Evolutionary conservation across 1,140 invertebrate species (phyloP), one percentile per base, ranked within the genome.

Genomic region (Leptinotarsa defecta): DNA sequence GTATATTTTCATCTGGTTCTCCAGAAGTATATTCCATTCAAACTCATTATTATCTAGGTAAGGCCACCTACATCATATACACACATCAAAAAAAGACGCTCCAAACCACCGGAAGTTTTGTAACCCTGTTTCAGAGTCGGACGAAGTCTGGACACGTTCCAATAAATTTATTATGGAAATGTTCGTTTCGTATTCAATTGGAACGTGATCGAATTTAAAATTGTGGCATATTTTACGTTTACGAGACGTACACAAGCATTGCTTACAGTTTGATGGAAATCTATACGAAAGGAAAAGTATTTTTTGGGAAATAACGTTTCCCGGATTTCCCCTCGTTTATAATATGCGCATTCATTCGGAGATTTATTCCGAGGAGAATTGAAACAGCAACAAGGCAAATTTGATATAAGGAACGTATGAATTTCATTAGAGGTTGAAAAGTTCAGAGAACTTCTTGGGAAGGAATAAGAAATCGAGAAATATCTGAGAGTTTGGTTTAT

Each of bases 191-290:
- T 78, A 83, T 83, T 83, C 82, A 83, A 83, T 83, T 82, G 81
- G 81, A 72, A 83, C 82, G 82, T 83, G 82, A 83, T 83, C 82
- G 77, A 75, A 80, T 83, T 83, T 81, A 83, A 83, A 83, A 83
- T 83, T 74, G 80, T 77, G 79, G 81, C 82, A 83, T 83, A 83
- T 83, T 83, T 83, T 79, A 82, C 79, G 61, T 68, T 69, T 70
- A 72, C 74, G 69, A 77, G 76, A 77, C 75, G 62, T 78, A 73
- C 61, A 73, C 62, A 73, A 65, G 76, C 73, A 71, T 69, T 74
- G 71, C 77, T 76, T 70, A 73, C 71, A 62, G 61, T 61, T 63
- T 68, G 65, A 74, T 68, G 73, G 24, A 69, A 68, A 68, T 68
- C 71, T 43, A 34, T 48, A 72, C 48, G 52, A 61, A 61, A 52